Conservation (phyloP, 2,797 vertebrate genomes). For the Lindbergichthys nudifrons region DNA sequence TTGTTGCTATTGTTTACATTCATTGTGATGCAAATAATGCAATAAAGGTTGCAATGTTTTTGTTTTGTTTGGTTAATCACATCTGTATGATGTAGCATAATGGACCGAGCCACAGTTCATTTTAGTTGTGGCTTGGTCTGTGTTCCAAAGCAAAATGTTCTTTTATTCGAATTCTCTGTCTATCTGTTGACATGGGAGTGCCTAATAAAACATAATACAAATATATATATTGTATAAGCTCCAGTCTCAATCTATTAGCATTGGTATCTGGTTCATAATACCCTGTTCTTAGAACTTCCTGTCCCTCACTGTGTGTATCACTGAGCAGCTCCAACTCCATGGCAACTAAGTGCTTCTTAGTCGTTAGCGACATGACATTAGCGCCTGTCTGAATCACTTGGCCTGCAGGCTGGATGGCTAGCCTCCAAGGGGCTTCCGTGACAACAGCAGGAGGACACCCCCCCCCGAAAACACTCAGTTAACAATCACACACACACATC, state of each 20-base stretch:
- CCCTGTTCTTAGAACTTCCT: background rate
- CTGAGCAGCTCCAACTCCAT: conserved; percentile 4
- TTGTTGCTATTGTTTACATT: background rate
- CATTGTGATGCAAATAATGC: no score
- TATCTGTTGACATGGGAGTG: background rate
- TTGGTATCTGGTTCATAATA: background rate
- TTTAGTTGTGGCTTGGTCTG: no score
- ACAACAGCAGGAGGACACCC: conserved; percentile 51
- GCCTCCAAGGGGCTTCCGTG: conserved; percentile 51
- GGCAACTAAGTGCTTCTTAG: conserved; percentile 22
- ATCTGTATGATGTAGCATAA: no score
- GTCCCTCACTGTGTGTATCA: background rate
- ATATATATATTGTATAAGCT: background rate
- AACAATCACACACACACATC: conserved; percentile 7
- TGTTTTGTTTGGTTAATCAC: no score
- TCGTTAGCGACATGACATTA: conserved; percentile 19
- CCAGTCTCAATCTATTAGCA: background rate
- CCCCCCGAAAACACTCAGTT: background rate
- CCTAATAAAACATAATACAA: background rate
- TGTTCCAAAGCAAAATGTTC: no score
- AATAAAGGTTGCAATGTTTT: no score
- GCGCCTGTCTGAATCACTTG: conserved; percentile 37
- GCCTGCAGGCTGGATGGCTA: conserved; percentile 33
- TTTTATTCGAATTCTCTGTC: no score
- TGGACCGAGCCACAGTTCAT: no score